Evolutionary conservation across 2,888 invertebrate genomes (phyloP).

Genomic region (Neuroscelio doddi): DNA sequence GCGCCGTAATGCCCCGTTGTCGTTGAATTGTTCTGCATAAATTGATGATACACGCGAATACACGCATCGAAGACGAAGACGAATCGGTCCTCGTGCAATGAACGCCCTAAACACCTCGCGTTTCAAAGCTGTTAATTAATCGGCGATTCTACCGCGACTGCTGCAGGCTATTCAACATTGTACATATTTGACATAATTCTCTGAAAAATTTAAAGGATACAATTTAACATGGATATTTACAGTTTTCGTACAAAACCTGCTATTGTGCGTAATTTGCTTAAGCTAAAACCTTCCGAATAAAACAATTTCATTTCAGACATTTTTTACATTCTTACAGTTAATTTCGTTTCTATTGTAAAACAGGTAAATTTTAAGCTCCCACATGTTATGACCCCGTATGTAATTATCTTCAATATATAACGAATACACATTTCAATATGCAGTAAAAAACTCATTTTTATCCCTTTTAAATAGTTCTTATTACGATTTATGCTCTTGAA

Average conservation of each 20-base stretch:
- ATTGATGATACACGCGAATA: conserved; percentile 69
- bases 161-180: conserved; percentile 25
- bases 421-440: too few relatives aligned
- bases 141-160: conserved; percentile 32
- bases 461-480: too few relatives aligned
- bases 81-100: conserved; percentile 48
- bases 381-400: too few relatives aligned
- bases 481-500: too few relatives aligned
- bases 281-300: neutral
- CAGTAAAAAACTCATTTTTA: too few relatives aligned
- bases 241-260: neutral
- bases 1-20: conserved; percentile 68
- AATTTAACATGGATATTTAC: neutral
- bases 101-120: conserved; percentile 35
- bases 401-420: too few relatives aligned
- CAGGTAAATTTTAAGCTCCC: conserved; percentile 1
- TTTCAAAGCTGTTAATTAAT: conserved; percentile 41
- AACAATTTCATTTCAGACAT: neutral
- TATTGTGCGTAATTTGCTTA: neutral
- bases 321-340: neutral
- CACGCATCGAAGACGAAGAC: conserved; percentile 55
- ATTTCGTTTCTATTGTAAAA: neutral
- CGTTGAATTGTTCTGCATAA: conserved; percentile 72
- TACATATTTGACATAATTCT: conserved; percentile 1
- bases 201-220: conserved; percentile 16